Evolutionary conservation across 30 jellyfish, hydroid and myxozoan species (phyloP).

Genomic region (Nemopilema nomurai): DNA sequence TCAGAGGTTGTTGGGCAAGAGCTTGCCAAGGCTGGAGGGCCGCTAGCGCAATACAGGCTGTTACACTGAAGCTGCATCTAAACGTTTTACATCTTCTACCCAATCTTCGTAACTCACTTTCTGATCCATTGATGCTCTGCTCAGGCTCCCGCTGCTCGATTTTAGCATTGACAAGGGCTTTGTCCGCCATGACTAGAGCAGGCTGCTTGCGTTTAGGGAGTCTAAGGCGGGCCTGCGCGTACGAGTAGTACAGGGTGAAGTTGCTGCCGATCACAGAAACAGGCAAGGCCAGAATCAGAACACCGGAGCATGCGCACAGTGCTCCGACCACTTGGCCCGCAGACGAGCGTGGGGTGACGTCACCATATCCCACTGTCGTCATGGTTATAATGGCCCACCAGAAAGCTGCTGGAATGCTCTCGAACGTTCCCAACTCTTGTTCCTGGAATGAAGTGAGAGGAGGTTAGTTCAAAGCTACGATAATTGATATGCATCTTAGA

Average conservation of each 20-base stretch:
- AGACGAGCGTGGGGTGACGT: slow-evolving; percentile 81
- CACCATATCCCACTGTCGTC: slow-evolving; percentile 95
- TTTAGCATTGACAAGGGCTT: slow-evolving; percentile 83
- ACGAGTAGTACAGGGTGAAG: slow-evolving; percentile 84
- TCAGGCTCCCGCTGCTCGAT: slow-evolving; percentile 65
- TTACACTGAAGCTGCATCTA: background rate
- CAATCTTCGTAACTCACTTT: slow-evolving; percentile 18
- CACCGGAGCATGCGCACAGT: slow-evolving; percentile 92
- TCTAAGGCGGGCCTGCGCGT: slow-evolving; percentile 92
- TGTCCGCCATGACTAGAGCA: slow-evolving; percentile 90
- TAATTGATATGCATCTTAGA: too few relatives aligned
- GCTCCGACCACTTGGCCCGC: slow-evolving; percentile 90
- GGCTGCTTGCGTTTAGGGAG: slow-evolving; percentile 89
- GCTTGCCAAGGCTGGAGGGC: background rate
- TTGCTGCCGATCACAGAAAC: slow-evolving; percentile 95
- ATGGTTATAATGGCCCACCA: slow-evolving; percentile 95
- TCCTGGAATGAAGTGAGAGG: too few relatives aligned
- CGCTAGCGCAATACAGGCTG: background rate
- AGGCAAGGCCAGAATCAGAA: slow-evolving; percentile 87
- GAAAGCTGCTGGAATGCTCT: slow-evolving; percentile 83
- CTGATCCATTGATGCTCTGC: slow-evolving; percentile 63
- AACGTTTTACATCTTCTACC: background rate
- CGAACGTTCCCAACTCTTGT: slow-evolving; percentile 41
- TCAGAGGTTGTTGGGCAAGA: too few relatives aligned
- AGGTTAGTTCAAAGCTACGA: too few relatives aligned